Evolutionary conservation across 2,113 vertebrate genomes (phyloP), one percentile per base, ranked within the genome.

Genomic region (Pogona vitticeps): DNA sequence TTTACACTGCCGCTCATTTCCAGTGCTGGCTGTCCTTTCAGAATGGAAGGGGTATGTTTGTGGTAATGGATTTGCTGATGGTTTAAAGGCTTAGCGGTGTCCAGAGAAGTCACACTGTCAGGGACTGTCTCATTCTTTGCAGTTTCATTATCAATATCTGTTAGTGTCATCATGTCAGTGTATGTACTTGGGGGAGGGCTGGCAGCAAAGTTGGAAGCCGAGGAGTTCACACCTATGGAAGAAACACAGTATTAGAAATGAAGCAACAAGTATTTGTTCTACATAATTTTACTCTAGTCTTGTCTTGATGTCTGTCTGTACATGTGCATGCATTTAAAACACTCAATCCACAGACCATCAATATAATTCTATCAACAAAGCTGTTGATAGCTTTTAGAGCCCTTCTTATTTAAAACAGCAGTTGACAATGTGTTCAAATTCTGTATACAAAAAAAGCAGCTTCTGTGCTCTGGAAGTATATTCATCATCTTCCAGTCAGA

Each of bases 191-290:
- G 94, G 75, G 61, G 89, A 6, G 95, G 91, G 91, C 95, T 96
- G 80, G 95, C 93, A 88, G 91, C 90, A 88, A 94, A 93, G 95
- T 92, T 82, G 26, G 92, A 88, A 92, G 92, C 94, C 89, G 96
- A 96, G 83, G 95, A 93, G 88, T 96, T 96, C 92, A 93, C 85
- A 93, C 96, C 96, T 97, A 95, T 0, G 83, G 13, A 89, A 56
- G 15, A 86, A 42, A 83, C 36, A 65, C 3, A 20, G 9, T 56
- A 21, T 73, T 38, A 81, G 31, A 80, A 40, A 20, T 33, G 10
- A 79, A 52, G 36, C 67, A 68, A 46, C 61, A 77, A 75, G 10
- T 23, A 40, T 31, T 36, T 14, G 40, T 21, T 2, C 42, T 58
- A 28, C 14, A 3, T 52, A 52, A 52, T 52, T 52, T 52, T 52